phyloP scores from a whole-genome alignment of 1,140 invertebrate genomes.

The Lasaia peninsularis region DNA sequence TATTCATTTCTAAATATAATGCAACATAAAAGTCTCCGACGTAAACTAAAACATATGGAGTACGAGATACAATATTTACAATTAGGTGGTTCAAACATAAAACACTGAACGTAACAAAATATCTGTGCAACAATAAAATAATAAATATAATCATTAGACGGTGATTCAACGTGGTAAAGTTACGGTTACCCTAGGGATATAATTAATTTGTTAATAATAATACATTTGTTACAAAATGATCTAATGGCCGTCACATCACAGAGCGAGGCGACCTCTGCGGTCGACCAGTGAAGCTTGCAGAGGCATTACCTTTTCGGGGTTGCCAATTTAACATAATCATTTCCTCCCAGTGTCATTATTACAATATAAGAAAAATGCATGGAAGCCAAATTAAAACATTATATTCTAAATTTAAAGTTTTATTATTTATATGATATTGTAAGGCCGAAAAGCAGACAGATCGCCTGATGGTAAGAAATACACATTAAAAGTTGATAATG shows the following conservation, averaged over 20 bases:
- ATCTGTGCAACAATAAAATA: constrained; percentile 75
- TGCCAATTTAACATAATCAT: too few species aligned
- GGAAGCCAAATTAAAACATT: too few species aligned
- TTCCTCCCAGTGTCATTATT: too few species aligned
- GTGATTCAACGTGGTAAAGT: constrained; percentile 70
- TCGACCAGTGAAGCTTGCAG: constrained; percentile 35
- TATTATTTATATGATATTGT: too few species aligned
- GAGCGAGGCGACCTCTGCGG: constrained; percentile 59
- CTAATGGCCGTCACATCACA: constrained; percentile 73
- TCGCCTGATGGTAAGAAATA: too few species aligned
- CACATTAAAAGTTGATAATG: too few species aligned
- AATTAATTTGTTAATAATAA: constrained; percentile 70
- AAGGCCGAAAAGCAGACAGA: too few species aligned
- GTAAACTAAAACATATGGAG: constrained; percentile 60
- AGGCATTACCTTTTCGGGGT: background rate
- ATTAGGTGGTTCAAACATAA: constrained; percentile 68
- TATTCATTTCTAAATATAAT: constrained; percentile 60
- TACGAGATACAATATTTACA: constrained; percentile 67
- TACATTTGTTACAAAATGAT: constrained; percentile 68
- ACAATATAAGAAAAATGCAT: too few species aligned
- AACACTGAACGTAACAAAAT: constrained; percentile 73
- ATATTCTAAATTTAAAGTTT: too few species aligned
- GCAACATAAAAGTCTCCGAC: constrained; percentile 71
- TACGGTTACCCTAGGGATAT: constrained; percentile 64
- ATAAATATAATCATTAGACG: constrained; percentile 68